These are phyloP conservation scores for Ceyx melanurus DNA, from an alignment of 2,113 vertebrate genomes.

Conservation along the genomic window DNA sequence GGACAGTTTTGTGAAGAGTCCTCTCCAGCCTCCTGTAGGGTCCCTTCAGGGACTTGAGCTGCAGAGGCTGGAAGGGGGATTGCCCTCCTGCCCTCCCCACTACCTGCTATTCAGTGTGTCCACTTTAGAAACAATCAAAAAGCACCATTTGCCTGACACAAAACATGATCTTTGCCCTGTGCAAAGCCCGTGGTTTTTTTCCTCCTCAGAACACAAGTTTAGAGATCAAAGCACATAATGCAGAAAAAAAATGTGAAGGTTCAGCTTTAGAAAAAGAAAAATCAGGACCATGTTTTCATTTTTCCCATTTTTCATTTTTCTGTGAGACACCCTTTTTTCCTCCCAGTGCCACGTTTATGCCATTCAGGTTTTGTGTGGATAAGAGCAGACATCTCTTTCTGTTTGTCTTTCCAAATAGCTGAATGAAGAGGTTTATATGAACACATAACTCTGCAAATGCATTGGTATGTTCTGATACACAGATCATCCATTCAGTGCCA, in stretches of 20 bases:
- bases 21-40: too few relatives aligned
- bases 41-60: background rate
- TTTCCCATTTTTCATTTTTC: background rate
- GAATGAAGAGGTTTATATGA: background rate
- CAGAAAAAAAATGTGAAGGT: rapidly evolving
- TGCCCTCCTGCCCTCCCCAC: background rate
- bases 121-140: background rate
- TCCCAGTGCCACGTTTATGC: background rate
- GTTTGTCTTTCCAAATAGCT: background rate
- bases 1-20: too few relatives aligned
- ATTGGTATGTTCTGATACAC: background rate
- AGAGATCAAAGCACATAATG: background rate
- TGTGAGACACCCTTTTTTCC: background rate
- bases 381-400: background rate
- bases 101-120: background rate
- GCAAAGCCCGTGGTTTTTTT: background rate
- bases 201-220: background rate
- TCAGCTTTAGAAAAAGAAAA: background rate
- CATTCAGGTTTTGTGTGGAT: background rate
- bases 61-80: background rate
- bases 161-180: background rate
- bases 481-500: background rate
- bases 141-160: background rate
- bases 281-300: background rate
- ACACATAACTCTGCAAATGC: background rate